Conservation (phyloP, 23 tunicate species). For the Phallusia fumigata region DNA sequence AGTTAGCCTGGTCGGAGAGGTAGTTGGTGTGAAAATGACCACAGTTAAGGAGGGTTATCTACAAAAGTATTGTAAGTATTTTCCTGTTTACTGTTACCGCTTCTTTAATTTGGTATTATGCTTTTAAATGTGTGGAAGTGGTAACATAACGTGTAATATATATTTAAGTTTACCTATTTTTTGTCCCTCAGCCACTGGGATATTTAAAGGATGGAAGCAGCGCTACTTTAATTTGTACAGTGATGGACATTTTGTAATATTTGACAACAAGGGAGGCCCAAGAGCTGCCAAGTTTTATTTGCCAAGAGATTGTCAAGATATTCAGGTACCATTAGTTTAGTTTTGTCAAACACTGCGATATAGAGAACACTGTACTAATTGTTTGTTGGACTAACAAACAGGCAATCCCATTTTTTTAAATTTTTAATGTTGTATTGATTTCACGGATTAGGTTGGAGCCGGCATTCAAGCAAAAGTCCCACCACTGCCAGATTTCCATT, state of each 20-base stretch:
- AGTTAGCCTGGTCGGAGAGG: background rate
- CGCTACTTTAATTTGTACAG: slow-evolving; percentile 45
- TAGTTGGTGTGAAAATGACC: background rate
- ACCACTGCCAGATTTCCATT: slow-evolving; percentile 32
- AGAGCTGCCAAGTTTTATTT: slow-evolving; percentile 43
- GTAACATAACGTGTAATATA: background rate
- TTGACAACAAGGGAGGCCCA: slow-evolving; percentile 57
- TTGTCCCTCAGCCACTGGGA: slow-evolving; percentile 43
- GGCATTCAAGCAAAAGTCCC: slow-evolving; percentile 76
- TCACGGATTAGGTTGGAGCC: slow-evolving; percentile 62
- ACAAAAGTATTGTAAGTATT: slow-evolving; percentile 45
- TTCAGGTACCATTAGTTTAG: slow-evolving; percentile 24
- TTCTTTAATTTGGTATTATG: no score
- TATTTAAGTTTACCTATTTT: background rate
- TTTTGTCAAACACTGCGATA: no score
- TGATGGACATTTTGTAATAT: slow-evolving; percentile 66
- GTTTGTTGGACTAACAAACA: no score
- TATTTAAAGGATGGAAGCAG: slow-evolving; percentile 72
- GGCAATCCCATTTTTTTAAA: no score
- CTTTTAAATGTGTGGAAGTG: no score
- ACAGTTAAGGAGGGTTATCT: slow-evolving; percentile 47
- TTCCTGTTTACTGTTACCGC: background rate
- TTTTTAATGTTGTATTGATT: no score
- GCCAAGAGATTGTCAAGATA: slow-evolving; percentile 51
- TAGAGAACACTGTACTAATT: no score